A percentile compares a stretch with the other conserved stretches of the same genome.
Conservation (phyloP, 1,140 invertebrate genomes). For the Brachionus koreanus region DNA sequence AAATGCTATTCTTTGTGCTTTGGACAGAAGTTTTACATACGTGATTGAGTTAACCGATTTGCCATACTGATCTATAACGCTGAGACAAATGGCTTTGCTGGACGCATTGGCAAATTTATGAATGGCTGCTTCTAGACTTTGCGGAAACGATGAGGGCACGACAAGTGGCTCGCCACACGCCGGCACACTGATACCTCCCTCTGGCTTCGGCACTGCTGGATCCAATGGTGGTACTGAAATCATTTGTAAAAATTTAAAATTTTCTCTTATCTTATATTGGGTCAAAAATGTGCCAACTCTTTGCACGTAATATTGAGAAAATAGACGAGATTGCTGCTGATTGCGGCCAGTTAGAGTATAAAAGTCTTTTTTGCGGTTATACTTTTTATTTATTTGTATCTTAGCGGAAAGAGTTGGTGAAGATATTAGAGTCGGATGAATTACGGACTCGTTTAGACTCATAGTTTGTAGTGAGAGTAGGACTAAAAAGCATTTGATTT, state of each 20-base stretch:
- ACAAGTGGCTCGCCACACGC: constrained; percentile 86
- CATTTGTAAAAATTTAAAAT: constrained; percentile 41
- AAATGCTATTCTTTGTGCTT: constrained; percentile 94
- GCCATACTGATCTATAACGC: constrained; percentile 91
- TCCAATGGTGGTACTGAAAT: constrained; percentile 65
- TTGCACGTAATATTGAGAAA: constrained; percentile 33
- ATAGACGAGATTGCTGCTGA: constrained; percentile 8
- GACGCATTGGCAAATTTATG: constrained; percentile 93
- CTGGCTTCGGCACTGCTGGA: constrained; percentile 94
- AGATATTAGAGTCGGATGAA: not conserved
- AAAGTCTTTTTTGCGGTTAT: constrained; percentile 10
- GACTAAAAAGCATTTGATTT: not conserved
- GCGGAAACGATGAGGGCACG: constrained; percentile 82
- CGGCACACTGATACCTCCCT: constrained; percentile 88
- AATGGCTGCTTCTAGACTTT: constrained; percentile 88
- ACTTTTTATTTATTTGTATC: not conserved
- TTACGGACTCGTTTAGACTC: not conserved
- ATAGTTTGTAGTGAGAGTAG: not conserved
- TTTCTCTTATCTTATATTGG: constrained; percentile 39
- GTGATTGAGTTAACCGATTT: constrained; percentile 89
- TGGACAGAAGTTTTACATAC: constrained; percentile 87
- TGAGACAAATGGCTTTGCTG: constrained; percentile 91
- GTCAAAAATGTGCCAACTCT: constrained; percentile 33
- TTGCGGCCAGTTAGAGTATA: constrained; percentile 13
- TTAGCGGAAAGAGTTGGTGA: not conserved